Base-by-base conservation (phyloP, 2,888 invertebrate species). In the Sepioteuthis lessoniana region DNA sequence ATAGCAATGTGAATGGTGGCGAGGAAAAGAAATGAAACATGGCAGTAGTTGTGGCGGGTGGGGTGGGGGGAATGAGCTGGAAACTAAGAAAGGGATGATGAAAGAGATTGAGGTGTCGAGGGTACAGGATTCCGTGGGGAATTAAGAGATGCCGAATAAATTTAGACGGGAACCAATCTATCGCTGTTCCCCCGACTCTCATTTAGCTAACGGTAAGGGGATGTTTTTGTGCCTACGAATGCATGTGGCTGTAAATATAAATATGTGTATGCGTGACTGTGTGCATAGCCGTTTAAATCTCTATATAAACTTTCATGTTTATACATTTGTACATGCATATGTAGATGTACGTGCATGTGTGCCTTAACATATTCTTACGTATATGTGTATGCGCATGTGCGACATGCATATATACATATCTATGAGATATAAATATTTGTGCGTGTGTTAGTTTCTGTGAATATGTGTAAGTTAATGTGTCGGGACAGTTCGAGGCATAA, bases 21-120 rank as follows among this genome's bases (percentile, higher is more conserved):
- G 1, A 91, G 91, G 91, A 38, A 31, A 19, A 91, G 35, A 28
- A 38, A 37, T 10, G 42, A 37, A 35, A 35, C 38, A 42, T 38
- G 91, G 91, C n/a, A 19, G 35, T 38, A 0, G 42, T 16, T 5
- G 47, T 5, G 38, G 91, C 1, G 13, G 7, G 35, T 38, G 37
- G 35, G 4, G 91, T 35, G 28, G 21, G 91, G 28, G 5, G 42
- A 28, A 35, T 31, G 91, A 91, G 91, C 8, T 1, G n/a, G 25
- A 91, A 91, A 91, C 7, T 1, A 91, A 42, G 91, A 16, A 38
- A 35, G 37, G 91, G 10, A 91, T 42, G 91, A 91, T 46, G 46
- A 91, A 91, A 91, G 91, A 35, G 46, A 13, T 91, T 28, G 91
- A 91, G 46, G 91, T 76, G 76, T 76, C 76, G n/a, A n/a, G 76